Percentiles rank a stretch among this genome's conserved stretches.
phyloP scores from a whole-genome alignment of 1,140 invertebrate species.

The Oryctes rhinoceros region DNA sequence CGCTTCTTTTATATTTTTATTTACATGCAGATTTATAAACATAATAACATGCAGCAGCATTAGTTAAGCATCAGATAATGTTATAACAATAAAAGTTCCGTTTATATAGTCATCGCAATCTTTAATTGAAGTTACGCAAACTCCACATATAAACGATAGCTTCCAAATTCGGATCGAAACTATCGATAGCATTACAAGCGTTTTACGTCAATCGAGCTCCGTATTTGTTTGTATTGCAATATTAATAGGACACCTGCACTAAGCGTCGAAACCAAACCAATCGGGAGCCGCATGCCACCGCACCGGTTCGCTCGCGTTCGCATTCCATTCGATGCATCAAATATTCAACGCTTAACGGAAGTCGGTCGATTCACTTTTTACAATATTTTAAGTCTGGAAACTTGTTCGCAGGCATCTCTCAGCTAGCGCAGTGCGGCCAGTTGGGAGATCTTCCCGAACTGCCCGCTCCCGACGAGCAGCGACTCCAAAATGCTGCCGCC shows the following conservation, averaged over 20 bases:
- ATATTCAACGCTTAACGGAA: not conserved
- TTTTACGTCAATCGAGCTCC: not conserved
- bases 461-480: constrained; percentile 80
- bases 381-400: not conserved
- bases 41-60: no score
- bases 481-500: constrained; percentile 77
- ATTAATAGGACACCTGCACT: constrained; percentile 13
- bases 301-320: not conserved
- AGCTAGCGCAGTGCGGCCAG: constrained; percentile 76
- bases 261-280: not conserved
- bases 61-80: no score
- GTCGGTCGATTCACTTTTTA: not conserved
- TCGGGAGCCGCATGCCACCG: not conserved
- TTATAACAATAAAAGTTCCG: no score
- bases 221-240: not conserved
- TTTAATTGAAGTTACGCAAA: no score
- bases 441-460: constrained; percentile 77
- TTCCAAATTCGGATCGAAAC: not conserved
- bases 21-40: no score
- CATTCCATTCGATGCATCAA: constrained; percentile 15
- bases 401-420: constrained; percentile 75
- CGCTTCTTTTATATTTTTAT: no score
- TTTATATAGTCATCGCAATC: no score
- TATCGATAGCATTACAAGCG: not conserved
- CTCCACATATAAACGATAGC: not conserved